These are phyloP conservation scores for Synanthedon vespiformis DNA, from an alignment of 2,888 invertebrate species.

Conservation along the genomic window DNA sequence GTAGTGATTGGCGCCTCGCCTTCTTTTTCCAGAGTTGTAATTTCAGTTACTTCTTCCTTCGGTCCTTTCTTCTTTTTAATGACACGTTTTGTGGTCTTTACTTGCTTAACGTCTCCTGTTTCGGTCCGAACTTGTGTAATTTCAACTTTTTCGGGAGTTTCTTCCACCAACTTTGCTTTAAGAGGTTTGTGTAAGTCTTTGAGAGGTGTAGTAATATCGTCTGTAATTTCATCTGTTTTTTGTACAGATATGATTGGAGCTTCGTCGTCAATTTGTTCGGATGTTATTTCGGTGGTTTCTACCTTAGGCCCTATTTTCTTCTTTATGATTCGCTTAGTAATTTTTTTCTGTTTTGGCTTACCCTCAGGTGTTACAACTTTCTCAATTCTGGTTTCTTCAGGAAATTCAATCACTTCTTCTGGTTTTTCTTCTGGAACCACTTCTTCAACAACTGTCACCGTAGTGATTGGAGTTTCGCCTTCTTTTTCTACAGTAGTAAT, in stretches of 20 bases:
- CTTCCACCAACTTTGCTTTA: slow-evolving; percentile 11
- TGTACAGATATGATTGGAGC: slow-evolving; percentile 41
- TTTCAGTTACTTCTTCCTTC: slow-evolving; percentile 18
- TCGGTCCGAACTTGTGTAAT: slow-evolving; percentile 15
- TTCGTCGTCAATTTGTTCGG: slow-evolving; percentile 49
- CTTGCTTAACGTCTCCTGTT: slow-evolving; percentile 11
- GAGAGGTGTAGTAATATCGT: slow-evolving; percentile 14
- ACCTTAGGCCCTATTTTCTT: slow-evolving; percentile 36
- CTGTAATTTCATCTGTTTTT: slow-evolving; percentile 26
- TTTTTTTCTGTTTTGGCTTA: slow-evolving; percentile 37
- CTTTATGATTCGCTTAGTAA: slow-evolving; percentile 44
- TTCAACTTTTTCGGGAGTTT: slow-evolving; percentile 6
- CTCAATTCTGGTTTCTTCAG: not conserved
- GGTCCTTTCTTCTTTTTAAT: slow-evolving; percentile 24
- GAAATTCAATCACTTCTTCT: too few species aligned
- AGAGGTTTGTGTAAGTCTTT: slow-evolving; percentile 15
- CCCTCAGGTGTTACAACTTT: slow-evolving; percentile 8
- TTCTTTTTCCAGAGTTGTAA: slow-evolving; percentile 26
- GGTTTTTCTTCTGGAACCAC: slow-evolving; percentile 12
- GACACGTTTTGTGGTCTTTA: slow-evolving; percentile 11
- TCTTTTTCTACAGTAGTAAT: slow-evolving; percentile 23
- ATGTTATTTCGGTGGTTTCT: slow-evolving; percentile 26
- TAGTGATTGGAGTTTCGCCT: slow-evolving; percentile 14
- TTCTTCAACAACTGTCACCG: slow-evolving; percentile 8
- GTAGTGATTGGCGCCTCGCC: slow-evolving; percentile 33